Evolutionary conservation across 2,113 vertebrate species (phyloP).

Genomic region (Oncorhynchus gorbuscha): DNA sequence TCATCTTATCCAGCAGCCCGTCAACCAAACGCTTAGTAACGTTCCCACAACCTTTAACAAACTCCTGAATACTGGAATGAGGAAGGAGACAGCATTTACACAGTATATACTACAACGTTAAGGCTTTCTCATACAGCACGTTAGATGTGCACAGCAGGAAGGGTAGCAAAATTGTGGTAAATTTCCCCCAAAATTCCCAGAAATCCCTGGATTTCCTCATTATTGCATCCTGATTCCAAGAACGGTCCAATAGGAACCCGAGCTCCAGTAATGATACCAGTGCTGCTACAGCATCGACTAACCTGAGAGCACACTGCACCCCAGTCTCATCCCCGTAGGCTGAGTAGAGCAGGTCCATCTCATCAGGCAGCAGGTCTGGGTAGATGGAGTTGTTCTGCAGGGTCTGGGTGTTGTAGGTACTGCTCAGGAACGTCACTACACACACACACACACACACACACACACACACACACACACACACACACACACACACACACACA

Average conservation of each 20-base stretch:
- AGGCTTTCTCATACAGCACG: too few species aligned
- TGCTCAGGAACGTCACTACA: slow-evolving; percentile 92
- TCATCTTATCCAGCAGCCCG: slow-evolving; percentile 93
- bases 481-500: too few species aligned
- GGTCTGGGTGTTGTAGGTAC: slow-evolving; percentile 85
- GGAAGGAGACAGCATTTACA: background rate
- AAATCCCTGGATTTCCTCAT: too few species aligned
- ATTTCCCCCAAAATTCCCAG: too few species aligned
- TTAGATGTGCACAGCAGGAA: too few species aligned
- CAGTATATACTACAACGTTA: too few species aligned
- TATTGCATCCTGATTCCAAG: too few species aligned
- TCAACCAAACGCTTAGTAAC: slow-evolving; percentile 89
- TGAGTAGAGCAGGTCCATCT: slow-evolving; percentile 87
- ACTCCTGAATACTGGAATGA: slow-evolving; percentile 87
- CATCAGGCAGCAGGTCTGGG: slow-evolving; percentile 87
- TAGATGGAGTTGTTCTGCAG: slow-evolving; percentile 92
- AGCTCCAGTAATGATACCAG: background rate
- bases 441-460: too few species aligned
- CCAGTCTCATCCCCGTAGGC: slow-evolving; percentile 96
- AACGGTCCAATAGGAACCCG: background rate
- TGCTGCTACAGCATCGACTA: background rate
- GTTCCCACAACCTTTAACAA: slow-evolving; percentile 88
- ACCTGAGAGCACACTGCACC: slow-evolving; percentile 96
- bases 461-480: too few species aligned
- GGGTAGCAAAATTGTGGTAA: too few species aligned